phyloP scores from a whole-genome alignment of 2,888 invertebrate species.

The Drosophila mettleri region DNA sequence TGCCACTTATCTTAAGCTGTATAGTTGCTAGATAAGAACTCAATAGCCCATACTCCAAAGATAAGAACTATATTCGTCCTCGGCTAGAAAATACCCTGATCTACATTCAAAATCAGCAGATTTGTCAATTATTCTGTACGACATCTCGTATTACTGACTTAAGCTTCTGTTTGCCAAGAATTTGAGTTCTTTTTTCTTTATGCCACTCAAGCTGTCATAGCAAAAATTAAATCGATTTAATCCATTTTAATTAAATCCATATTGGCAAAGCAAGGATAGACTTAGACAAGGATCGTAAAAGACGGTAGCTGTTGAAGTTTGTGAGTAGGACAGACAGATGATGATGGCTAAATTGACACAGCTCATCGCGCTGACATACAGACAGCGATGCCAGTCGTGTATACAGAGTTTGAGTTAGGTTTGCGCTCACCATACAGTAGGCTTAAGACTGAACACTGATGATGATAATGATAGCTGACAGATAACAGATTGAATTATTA shows the following conservation, averaged over 20 bases:
- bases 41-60: background rate
- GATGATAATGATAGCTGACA: background rate
- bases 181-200: background rate
- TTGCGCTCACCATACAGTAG: background rate
- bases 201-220: too few relatives aligned
- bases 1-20: background rate
- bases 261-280: background rate
- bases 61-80: background rate
- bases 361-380: background rate
- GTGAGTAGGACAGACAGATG: background rate
- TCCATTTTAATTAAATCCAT: background rate
- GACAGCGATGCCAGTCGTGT: background rate
- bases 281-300: background rate
- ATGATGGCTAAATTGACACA: background rate
- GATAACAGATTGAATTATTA: background rate
- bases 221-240: background rate
- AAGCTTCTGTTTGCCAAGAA: background rate
- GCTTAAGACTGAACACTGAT: background rate
- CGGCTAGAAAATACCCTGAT: background rate
- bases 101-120: background rate
- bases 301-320: background rate
- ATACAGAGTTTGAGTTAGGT: background rate
- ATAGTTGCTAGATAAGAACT: slow-evolving; percentile 1
- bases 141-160: background rate
- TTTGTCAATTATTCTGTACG: background rate